Evolutionary conservation across 2,113 vertebrate species (phyloP), one percentile per base, ranked within the genome.

Genomic region (Montifringilla adamsi): DNA sequence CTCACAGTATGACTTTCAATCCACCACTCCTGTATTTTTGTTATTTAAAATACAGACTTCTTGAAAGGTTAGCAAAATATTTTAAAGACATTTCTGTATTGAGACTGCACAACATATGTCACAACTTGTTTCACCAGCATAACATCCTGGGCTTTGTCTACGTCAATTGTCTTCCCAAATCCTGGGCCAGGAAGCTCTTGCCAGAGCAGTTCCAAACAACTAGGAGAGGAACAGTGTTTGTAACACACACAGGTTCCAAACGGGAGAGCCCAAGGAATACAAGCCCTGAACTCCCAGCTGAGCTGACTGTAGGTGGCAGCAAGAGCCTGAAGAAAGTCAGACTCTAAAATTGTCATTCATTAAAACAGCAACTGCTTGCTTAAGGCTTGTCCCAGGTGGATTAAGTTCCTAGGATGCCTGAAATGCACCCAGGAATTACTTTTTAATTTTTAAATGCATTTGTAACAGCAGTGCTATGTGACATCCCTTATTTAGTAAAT

Each of bases 281-380:
- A 28, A 47, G 13, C 15, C n/a, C 41, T 18, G 31, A 66, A 31
- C 12, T 33, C 15, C 0, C 4, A 47, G 46, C 35, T 46, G 12
- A 59, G 31, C 15, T 9, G 77, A 69, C 98, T 87, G 91, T 92
- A 98, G 98, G 72, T 91, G 98, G 98, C 97, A 97, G 97, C 90
- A 97, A 67, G 93, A 4, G 2, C 72, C 86, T 31, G 53, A 12
- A n/a, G 3, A 23, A 63, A 84, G 35, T 3, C 64, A 11, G 28
- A 50, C 30, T 50, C 30, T 19, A 11, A 39, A 66, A 59, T 2
- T 11, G 52, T 79, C 79, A 79, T 70, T 93, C 92, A 83, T 84
- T 77, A 60, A 80, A 92, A 59, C 68, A 58, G 53, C 83, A 78
- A 75, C 68, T 35, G 60, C 50, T 90, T 87, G 39, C 60, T 80